These are phyloP conservation scores for Dermochelys coriacea DNA, from an alignment of 2,797 vertebrate species.

Conservation along the genomic window DNA sequence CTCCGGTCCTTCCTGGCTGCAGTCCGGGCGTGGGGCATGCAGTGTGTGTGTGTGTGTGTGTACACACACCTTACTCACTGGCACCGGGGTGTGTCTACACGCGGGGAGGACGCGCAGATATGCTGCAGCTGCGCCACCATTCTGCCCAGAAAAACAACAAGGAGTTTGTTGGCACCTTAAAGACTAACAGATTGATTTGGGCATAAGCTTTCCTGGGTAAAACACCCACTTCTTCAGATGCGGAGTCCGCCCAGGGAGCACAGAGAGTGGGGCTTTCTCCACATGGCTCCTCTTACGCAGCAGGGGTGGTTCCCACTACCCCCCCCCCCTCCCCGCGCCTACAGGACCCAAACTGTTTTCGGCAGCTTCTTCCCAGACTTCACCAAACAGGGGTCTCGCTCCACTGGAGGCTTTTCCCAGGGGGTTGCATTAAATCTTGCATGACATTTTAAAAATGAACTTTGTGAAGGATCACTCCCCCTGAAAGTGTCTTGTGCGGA, in stretches of 20 bases:
- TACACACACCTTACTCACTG: background rate
- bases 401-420: slow-evolving; percentile 53
- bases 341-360: background rate
- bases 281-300: background rate
- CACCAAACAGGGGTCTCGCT: background rate
- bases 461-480: slow-evolving; percentile 58
- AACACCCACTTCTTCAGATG: too few species aligned
- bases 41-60: too few species aligned
- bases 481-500: slow-evolving; percentile 42
- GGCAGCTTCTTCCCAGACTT: background rate
- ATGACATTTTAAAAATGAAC: slow-evolving; percentile 63
- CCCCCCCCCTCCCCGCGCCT: background rate
- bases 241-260: background rate
- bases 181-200: too few species aligned
- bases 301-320: background rate
- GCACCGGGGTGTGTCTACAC: background rate
- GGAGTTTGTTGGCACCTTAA: too few species aligned
- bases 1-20: too few species aligned
- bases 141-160: too few species aligned
- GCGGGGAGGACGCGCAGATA: background rate
- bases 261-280: background rate
- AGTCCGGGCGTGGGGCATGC: too few species aligned
- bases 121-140: background rate
- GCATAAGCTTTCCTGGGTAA: too few species aligned
- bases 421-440: slow-evolving; percentile 43